phyloP scores from a whole-genome alignment of 1,140 invertebrate genomes.

The Holotrichia oblita region DNA sequence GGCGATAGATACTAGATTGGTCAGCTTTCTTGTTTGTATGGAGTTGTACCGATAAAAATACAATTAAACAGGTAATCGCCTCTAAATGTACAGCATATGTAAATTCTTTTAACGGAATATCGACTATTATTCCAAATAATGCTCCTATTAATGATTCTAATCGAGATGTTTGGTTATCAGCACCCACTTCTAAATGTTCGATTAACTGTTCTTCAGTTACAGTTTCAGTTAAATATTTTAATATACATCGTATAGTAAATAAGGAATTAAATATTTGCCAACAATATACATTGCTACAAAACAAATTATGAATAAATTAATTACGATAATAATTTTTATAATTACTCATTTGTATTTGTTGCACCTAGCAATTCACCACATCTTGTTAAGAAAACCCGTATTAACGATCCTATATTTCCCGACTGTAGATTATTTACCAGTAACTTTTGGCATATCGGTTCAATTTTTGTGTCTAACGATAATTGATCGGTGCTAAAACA shows the following conservation, averaged over 20 bases:
- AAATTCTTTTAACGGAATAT: conserved; percentile 83
- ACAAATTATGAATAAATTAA: conserved; percentile 43
- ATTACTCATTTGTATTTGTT: conserved; percentile 87
- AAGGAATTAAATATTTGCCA: conserved; percentile 97
- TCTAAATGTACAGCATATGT: conserved; percentile 91
- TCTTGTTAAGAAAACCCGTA: conserved; percentile 83
- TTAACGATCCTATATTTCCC: conserved; percentile 87
- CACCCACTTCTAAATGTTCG: conserved; percentile 73
- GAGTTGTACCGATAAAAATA: conserved; percentile 89
- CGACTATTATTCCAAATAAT: conserved; percentile 78
- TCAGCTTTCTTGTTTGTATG: conserved; percentile 77
- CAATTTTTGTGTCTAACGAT: conserved; percentile 81
- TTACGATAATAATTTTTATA: conserved; percentile 49
- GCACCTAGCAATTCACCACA: conserved; percentile 83
- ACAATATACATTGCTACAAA: conserved; percentile 85
- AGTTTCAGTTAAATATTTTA: conserved; percentile 89
- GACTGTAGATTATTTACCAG: conserved; percentile 83
- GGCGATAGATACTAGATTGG: conserved; percentile 68
- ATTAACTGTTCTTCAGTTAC: conserved; percentile 79
- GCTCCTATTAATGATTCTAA: conserved; percentile 74
- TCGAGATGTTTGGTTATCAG: conserved; percentile 48
- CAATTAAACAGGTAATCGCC: conserved; percentile 85
- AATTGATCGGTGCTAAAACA: conserved; percentile 77
- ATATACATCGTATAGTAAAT: conserved; percentile 87
- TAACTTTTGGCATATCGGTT: conserved; percentile 76